phyloP scores from a whole-genome alignment of 2,113 vertebrate genomes.

The Sapajus apella region DNA sequence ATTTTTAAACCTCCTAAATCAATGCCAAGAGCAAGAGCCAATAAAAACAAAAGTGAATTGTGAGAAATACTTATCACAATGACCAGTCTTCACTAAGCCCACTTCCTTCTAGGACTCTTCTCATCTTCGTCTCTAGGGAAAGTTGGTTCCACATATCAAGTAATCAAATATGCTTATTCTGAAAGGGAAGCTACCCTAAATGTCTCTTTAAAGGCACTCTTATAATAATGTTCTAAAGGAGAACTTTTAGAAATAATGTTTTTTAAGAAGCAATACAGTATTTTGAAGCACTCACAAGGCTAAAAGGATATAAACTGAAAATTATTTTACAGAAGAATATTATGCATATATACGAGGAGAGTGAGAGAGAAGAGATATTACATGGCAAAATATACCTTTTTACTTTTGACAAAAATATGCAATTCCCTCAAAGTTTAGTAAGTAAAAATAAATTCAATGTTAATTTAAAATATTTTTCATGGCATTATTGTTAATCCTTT shows the following conservation, averaged over 20 bases:
- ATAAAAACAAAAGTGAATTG: slow-evolving; percentile 73
- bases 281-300: slow-evolving; percentile 28
- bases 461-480: slow-evolving; percentile 5
- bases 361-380: not conserved
- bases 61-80: slow-evolving; percentile 68
- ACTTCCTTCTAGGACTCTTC: slow-evolving; percentile 58
- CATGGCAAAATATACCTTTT: not conserved
- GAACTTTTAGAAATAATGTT: not conserved
- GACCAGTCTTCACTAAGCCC: slow-evolving; percentile 45
- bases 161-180: slow-evolving; percentile 74
- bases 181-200: slow-evolving; percentile 63
- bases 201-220: slow-evolving; percentile 20
- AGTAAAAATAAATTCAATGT: slow-evolving; percentile 17
- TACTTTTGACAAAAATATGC: not conserved
- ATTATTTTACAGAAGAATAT: not conserved
- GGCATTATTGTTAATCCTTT: slow-evolving; percentile 8
- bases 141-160: slow-evolving; percentile 45
- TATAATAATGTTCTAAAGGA: slow-evolving; percentile 47
- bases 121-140: slow-evolving; percentile 58
- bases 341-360: not conserved
- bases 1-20: slow-evolving; percentile 56
- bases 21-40: slow-evolving; percentile 63
- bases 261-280: not conserved
- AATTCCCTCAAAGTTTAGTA: not conserved
- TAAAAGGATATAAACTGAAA: not conserved